Conservation (phyloP, 2,113 vertebrate species). For the Elgaria multicarinata region DNA sequence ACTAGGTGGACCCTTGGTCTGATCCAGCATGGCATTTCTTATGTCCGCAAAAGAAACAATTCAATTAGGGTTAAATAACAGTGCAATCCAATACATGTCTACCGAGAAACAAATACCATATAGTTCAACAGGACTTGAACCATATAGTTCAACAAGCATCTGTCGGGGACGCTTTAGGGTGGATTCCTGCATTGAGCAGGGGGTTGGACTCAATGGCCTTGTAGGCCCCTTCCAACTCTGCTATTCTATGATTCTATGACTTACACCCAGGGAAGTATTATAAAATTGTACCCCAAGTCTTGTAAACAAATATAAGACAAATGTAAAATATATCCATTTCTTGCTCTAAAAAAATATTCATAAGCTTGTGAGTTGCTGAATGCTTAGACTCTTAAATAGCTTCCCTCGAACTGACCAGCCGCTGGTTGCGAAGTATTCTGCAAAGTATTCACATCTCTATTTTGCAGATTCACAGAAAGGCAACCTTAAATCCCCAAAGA, state of each 20-base stretch:
- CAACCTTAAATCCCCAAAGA: conserved; percentile 11
- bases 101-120: too few species aligned
- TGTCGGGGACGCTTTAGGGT: too few species aligned
- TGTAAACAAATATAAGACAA: conserved; percentile 43
- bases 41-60: background rate
- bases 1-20: too few species aligned
- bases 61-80: background rate
- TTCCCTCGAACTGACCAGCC: background rate
- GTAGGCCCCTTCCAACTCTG: too few species aligned
- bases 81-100: too few species aligned
- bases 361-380: conserved; percentile 22
- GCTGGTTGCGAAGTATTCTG: conserved; percentile 8
- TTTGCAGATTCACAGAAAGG: conserved; percentile 18
- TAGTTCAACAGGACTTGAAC: too few species aligned
- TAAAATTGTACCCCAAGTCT: background rate
- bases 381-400: conserved; percentile 37
- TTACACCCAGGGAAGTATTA: too few species aligned
- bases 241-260: too few species aligned
- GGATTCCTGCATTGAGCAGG: too few species aligned
- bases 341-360: conserved; percentile 28
- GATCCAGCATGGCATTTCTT: too few species aligned
- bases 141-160: too few species aligned
- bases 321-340: conserved; percentile 46
- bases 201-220: too few species aligned
- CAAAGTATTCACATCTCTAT: background rate